These are phyloP conservation scores for Pyrrhosoma nymphula DNA, from an alignment of 2,888 invertebrate species.

Conservation along the genomic window DNA sequence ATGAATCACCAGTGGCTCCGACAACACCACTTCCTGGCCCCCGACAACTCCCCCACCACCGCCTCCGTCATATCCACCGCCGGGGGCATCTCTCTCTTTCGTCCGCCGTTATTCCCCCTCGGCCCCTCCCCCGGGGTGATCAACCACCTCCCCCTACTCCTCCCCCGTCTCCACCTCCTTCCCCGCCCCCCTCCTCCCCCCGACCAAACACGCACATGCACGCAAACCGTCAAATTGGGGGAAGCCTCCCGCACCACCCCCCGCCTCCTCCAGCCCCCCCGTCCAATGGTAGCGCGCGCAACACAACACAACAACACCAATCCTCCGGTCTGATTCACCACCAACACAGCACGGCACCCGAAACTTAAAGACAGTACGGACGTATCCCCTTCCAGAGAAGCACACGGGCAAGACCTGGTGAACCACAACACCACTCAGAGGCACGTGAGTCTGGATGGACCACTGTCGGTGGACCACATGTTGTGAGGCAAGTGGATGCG, in stretches of 20 bases:
- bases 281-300: slow-evolving; percentile 19
- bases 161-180: background rate
- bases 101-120: background rate
- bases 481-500: background rate
- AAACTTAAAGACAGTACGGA: background rate
- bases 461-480: background rate
- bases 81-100: slow-evolving; percentile 30
- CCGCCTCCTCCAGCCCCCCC: background rate
- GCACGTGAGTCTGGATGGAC: background rate
- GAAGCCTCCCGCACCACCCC: background rate
- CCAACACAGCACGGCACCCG: background rate
- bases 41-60: slow-evolving; percentile 40
- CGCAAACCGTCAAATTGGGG: slow-evolving; percentile 54
- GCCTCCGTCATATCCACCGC: background rate
- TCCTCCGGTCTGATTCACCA: background rate
- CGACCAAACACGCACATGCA: slow-evolving; percentile 48
- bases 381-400: background rate
- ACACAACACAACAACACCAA: slow-evolving; percentile 17
- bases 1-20: slow-evolving; percentile 58
- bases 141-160: background rate
- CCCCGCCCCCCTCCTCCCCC: slow-evolving; percentile 14
- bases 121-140: background rate
- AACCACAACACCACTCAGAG: background rate
- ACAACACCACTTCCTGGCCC: slow-evolving; percentile 48
- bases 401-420: background rate